These are phyloP conservation scores for Chionomys nivalis DNA, from an alignment of 2,113 vertebrate species.

Conservation along the genomic window DNA sequence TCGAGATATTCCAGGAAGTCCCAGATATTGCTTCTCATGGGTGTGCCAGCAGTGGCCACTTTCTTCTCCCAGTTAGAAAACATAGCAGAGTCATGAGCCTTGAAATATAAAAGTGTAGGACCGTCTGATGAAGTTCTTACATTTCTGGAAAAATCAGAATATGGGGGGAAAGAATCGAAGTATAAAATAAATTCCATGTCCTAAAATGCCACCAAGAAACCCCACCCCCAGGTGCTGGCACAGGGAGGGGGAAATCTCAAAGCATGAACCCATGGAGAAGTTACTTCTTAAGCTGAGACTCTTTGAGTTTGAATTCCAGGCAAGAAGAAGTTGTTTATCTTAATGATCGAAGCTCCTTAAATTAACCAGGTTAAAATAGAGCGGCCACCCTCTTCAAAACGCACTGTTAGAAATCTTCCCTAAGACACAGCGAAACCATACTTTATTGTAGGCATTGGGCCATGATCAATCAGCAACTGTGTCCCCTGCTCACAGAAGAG, in stretches of 20 bases:
- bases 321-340: constrained; percentile 51
- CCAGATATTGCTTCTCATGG: background rate
- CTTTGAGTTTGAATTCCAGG: constrained; percentile 41
- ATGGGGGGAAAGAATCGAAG: background rate
- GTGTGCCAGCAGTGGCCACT: background rate
- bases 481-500: constrained; percentile 7
- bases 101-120: constrained; percentile 6
- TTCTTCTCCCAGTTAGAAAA: constrained; percentile 14
- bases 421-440: background rate
- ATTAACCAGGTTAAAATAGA: constrained; percentile 21
- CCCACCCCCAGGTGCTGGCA: background rate
- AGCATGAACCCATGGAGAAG: background rate
- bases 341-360: constrained; percentile 53
- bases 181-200: constrained; percentile 53
- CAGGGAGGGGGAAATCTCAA: background rate
- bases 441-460: constrained; percentile 41
- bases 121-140: background rate
- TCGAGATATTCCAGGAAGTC: background rate
- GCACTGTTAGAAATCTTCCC: constrained; percentile 20
- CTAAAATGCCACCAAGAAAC: constrained; percentile 36
- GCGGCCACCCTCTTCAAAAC: constrained; percentile 27
- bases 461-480: constrained; percentile 3
- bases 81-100: background rate
- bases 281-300: constrained; percentile 8
- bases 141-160: constrained; percentile 31